These are phyloP conservation scores for Lepidotrigona ventralis DNA, from an alignment of 1,140 invertebrate species.

Conservation along the genomic window DNA sequence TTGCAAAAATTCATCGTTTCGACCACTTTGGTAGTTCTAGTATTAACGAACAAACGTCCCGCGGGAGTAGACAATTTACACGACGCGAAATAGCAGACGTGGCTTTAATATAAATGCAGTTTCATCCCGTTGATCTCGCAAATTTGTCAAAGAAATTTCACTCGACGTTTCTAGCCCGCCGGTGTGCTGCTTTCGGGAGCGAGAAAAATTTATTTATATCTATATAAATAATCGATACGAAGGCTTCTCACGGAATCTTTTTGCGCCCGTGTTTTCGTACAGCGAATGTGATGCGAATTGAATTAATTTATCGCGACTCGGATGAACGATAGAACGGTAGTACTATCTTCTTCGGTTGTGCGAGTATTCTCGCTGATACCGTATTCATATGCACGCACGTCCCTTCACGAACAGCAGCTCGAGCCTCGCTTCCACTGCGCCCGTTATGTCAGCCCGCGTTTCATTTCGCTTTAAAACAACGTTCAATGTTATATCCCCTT, in stretches of 20 bases:
- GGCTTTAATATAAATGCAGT: not conserved
- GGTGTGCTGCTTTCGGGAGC: not conserved
- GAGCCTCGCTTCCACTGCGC: not conserved
- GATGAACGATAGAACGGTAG: slow-evolving; percentile 20
- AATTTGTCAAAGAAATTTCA: not conserved
- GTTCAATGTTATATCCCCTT: not conserved
- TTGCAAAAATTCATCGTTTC: too few relatives aligned
- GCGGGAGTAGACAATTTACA: too few relatives aligned
- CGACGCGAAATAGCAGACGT: too few relatives aligned
- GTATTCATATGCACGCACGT: slow-evolving; percentile 10
- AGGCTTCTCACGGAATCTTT: not conserved
- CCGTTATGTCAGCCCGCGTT: slow-evolving; percentile 6
- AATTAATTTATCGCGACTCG: slow-evolving; percentile 40
- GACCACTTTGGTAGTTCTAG: too few relatives aligned
- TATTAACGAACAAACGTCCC: too few relatives aligned
- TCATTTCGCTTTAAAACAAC: not conserved
- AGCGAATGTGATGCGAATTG: not conserved
- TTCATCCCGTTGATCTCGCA: not conserved
- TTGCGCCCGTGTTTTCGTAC: not conserved
- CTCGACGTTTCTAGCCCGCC: not conserved
- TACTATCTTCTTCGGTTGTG: not conserved
- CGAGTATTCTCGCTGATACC: not conserved
- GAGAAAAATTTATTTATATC: not conserved
- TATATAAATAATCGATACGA: not conserved
- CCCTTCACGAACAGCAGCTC: not conserved